phyloP scores from a whole-genome alignment of 2,888 invertebrate species.

The Allolobophora icterica region DNA sequence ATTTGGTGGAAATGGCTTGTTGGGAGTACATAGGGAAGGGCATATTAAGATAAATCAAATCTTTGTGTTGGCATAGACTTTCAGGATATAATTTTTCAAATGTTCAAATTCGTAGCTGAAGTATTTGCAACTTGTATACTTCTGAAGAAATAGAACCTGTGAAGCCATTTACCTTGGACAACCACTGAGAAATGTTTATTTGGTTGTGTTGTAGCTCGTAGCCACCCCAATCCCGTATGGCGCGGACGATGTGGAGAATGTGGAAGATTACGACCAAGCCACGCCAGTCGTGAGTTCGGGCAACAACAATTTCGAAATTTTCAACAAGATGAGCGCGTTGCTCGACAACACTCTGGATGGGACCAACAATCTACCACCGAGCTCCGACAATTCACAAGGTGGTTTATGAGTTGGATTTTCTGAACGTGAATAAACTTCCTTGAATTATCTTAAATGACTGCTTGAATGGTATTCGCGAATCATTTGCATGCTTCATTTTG shows the following conservation, averaged over 20 bases:
- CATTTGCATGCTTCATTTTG: no score
- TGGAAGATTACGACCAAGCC: not conserved
- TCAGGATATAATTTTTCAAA: not conserved
- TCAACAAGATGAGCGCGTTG: slow-evolving; percentile 64
- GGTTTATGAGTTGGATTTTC: not conserved
- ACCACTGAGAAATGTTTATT: not conserved
- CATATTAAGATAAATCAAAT: no score
- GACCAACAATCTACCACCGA: slow-evolving; percentile 47
- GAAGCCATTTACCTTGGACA: not conserved
- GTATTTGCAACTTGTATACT: not conserved
- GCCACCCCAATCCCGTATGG: not conserved
- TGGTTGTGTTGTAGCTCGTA: not conserved
- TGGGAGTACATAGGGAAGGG: not conserved
- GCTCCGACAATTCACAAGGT: slow-evolving; percentile 34
- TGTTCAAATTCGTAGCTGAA: not conserved
- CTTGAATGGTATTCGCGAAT: no score
- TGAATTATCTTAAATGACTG: no score
- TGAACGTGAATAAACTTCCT: no score
- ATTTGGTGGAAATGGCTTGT: not conserved
- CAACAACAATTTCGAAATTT: slow-evolving; percentile 58
- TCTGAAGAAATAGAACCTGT: not conserved
- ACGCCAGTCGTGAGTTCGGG: not conserved
- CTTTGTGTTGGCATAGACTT: no score
- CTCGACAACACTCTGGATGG: slow-evolving; percentile 64
- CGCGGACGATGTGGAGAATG: not conserved